These are phyloP conservation scores for Scrobipalpa atriplicella DNA, from an alignment of 2,888 invertebrate species.

Conservation along the genomic window DNA sequence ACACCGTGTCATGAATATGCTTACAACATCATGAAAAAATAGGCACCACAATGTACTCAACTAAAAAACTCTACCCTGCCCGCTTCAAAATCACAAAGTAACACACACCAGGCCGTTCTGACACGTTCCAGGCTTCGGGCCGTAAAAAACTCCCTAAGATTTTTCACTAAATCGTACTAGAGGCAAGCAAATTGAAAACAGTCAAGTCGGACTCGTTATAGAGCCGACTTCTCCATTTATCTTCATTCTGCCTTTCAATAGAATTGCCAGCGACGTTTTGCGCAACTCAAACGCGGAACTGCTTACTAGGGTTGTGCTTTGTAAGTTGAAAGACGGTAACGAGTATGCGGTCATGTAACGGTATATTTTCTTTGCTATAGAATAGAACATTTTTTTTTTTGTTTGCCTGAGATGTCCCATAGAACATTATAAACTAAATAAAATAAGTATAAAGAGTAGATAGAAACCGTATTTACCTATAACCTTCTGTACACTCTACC, in stretches of 20 bases:
- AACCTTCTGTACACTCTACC: too few relatives aligned
- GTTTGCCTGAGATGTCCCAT: too few relatives aligned
- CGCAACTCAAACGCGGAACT: constrained; percentile 77
- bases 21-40: too few relatives aligned
- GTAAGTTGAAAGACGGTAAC: not conserved
- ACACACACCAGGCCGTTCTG: not conserved
- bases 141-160: constrained; percentile 26
- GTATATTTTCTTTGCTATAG: too few relatives aligned
- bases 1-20: too few relatives aligned
- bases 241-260: constrained; percentile 79
- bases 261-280: constrained; percentile 75
- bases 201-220: constrained; percentile 77
- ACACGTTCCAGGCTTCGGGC: not conserved
- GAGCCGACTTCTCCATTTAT: constrained; percentile 76
- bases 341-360: too few relatives aligned
- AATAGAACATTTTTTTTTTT: too few relatives aligned
- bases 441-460: too few relatives aligned
- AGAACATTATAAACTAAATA: too few relatives aligned
- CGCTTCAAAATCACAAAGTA: constrained; percentile 3
- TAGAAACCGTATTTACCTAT: too few relatives aligned
- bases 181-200: constrained; percentile 78
- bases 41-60: too few relatives aligned
- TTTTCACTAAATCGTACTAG: constrained; percentile 66
- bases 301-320: constrained; percentile 44
- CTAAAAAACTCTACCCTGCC: not conserved